Percentiles rank a stretch among this genome's conserved stretches.
These are phyloP conservation scores for Cheilosia vernalis DNA, from an alignment of 2,888 invertebrate species.

Conservation along the genomic window DNA sequence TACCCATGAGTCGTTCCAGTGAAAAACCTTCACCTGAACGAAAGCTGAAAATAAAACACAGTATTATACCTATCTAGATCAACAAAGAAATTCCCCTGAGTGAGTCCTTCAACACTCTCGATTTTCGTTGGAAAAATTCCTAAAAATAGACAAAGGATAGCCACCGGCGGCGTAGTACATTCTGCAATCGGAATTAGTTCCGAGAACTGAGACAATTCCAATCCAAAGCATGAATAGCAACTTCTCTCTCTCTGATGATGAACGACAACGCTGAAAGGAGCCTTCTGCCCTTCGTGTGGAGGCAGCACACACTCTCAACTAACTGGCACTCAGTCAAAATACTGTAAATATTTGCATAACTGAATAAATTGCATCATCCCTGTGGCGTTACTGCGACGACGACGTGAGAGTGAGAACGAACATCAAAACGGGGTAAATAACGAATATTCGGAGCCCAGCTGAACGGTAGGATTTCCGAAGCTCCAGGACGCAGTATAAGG, in stretches of 20 bases:
- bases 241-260: conserved; percentile 9
- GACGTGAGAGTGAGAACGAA: conserved; percentile 22
- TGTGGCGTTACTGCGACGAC: conserved; percentile 40
- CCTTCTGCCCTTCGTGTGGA: not conserved
- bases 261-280: conserved; percentile 26
- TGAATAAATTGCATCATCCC: conserved; percentile 62
- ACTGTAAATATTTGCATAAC: conserved; percentile 64
- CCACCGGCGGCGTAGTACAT: conserved; percentile 35
- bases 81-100: not conserved
- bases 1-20: not conserved
- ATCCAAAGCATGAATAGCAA: conserved; percentile 32
- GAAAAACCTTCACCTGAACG: not conserved
- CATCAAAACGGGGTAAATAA: conserved; percentile 22
- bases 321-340: conserved; percentile 36
- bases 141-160: conserved; percentile 32
- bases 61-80: not conserved
- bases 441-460: conserved; percentile 9
- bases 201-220: conserved; percentile 19
- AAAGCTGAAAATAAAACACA: not conserved
- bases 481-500: conserved; percentile 55
- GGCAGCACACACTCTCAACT: not conserved
- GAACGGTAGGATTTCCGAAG: conserved; percentile 9
- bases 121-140: not conserved
- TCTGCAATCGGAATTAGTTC: conserved; percentile 44
- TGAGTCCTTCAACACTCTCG: conserved; percentile 16